These are phyloP conservation scores for Mobula birostris DNA, from an alignment of 2,113 vertebrate species.

Conservation along the genomic window DNA sequence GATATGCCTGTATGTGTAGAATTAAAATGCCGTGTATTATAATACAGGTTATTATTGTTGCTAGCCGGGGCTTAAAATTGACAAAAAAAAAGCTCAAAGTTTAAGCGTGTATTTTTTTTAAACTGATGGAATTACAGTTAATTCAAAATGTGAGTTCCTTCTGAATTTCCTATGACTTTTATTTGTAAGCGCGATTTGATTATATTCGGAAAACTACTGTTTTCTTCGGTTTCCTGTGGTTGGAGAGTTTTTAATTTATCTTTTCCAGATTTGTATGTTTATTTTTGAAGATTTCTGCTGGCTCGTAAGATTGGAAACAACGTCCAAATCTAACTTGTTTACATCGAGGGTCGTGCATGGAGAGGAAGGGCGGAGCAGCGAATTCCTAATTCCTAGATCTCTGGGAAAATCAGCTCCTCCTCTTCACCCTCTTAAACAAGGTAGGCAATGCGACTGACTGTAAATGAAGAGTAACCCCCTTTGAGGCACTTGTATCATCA, in stretches of 20 bases:
- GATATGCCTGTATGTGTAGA: background rate
- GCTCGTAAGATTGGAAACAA: background rate
- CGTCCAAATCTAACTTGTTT: constrained; percentile 18
- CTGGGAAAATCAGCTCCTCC: background rate
- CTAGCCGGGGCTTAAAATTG: background rate
- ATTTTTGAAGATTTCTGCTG: background rate
- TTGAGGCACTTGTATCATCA: background rate
- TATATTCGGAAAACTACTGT: background rate
- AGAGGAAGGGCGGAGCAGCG: constrained; percentile 2
- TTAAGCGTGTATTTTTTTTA: background rate
- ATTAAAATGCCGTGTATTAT: background rate
- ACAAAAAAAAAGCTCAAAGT: background rate
- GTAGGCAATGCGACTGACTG: background rate
- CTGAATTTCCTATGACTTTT: background rate
- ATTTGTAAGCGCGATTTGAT: background rate
- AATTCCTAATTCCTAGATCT: background rate
- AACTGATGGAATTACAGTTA: background rate
- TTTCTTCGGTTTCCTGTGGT: background rate
- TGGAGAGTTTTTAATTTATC: background rate
- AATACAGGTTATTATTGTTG: background rate
- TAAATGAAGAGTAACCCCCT: background rate
- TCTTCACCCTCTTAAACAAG: background rate
- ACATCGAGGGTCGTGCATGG: constrained; percentile 2
- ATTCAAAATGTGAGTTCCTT: background rate
- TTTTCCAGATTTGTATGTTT: background rate